Evolutionary conservation across 1,140 invertebrate genomes (phyloP).

Genomic region (Neuroterus valhalla): DNA sequence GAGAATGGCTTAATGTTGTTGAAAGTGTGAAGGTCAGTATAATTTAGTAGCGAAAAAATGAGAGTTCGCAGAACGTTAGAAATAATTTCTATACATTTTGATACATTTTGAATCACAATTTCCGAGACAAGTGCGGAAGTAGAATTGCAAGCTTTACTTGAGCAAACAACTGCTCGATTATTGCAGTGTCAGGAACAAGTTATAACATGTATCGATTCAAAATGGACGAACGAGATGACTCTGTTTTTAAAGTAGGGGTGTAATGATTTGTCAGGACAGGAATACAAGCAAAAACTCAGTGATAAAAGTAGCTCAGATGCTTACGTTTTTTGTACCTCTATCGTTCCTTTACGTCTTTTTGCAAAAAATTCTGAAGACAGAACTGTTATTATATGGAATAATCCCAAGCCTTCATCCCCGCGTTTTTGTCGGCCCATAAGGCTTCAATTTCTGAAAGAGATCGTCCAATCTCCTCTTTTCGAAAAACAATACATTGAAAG

Average conservation of each 20-base stretch:
- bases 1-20: constrained; percentile 19
- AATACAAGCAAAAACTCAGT: constrained; percentile 3
- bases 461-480: not conserved
- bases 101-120: constrained; percentile 14
- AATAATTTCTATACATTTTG: too few relatives aligned
- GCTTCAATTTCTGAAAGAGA: constrained; percentile 36
- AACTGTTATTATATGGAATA: constrained; percentile 13
- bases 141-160: not conserved
- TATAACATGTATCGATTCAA: constrained; percentile 2
- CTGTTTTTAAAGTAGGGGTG: not conserved
- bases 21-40: not conserved
- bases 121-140: not conserved
- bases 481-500: constrained; percentile 14
- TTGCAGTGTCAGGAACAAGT: constrained; percentile 34
- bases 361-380: not conserved
- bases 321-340: constrained; percentile 37
- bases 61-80: too few relatives aligned
- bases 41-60: too few relatives aligned
- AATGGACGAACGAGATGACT: not conserved
- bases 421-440: constrained; percentile 3
- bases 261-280: constrained; percentile 1
- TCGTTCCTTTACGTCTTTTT: constrained; percentile 25
- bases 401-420: not conserved
- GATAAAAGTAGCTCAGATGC: not conserved
- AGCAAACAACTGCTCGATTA: constrained; percentile 6